Base-by-base conservation (phyloP, 2,797 vertebrate genomes). In the Erpetoichthys calabaricus region DNA sequence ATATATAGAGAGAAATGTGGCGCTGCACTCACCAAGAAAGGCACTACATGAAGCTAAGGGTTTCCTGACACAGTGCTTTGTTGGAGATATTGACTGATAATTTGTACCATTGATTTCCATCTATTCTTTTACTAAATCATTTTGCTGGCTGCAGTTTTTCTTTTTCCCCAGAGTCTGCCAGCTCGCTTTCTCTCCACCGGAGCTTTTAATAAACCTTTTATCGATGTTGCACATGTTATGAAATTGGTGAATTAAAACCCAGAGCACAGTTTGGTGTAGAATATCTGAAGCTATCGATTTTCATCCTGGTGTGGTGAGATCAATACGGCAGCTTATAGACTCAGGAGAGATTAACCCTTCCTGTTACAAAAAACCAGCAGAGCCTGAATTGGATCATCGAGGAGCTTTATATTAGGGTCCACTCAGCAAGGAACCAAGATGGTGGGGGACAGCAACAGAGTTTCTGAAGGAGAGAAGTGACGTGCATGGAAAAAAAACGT, bases 251-350 rank as follows among this genome's bases (percentile, higher is more conserved):
- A 74, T 80, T 70, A 53, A 70, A 68, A 60, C 72, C 63, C 73
- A 73, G 70, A 71, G 74, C 65, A 58, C 72, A 63, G 74, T 70
- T 67, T 42, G 60, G 67, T 75, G 47, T 63, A 58, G 78, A 75
- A 85, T 84, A 83, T 81, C 75, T 78, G 75, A 70, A 65, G 67
- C 67, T 82, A 87, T 87, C 69, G 84, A 86, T 86, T 76, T 65
- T 64, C 66, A 69, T 73, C 72, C 72, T 70, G 68, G 68, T 73
- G 67, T 74, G 60, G 65, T 47, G 52, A 56, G 67, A 85, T 86
- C 77, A 75, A 86, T 86, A 65, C 49, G 64, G 60, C 65, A 74
- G 75, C 75, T 84, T 83, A 78, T 80, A 4, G 80, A 83, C 73
- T 77, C 63, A 71, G 75, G 65, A 65, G 53, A 57, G 54, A 63